Conservation (phyloP, 2,797 vertebrate genomes). For the Lacerta bilineata region DNA sequence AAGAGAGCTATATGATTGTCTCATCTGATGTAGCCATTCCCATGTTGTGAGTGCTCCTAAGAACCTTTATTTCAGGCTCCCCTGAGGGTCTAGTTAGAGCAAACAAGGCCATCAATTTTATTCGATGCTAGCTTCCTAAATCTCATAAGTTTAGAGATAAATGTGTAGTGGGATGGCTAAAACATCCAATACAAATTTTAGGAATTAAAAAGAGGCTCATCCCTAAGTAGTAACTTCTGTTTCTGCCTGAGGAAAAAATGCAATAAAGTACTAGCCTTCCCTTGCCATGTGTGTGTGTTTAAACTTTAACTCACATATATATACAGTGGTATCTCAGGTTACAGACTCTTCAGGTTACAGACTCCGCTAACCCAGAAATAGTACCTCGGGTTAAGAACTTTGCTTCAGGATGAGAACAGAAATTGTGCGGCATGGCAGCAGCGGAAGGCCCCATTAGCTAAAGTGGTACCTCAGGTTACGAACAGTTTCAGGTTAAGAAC, state of each 20-base stretch:
- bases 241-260: not conserved
- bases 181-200: not conserved
- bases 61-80: not conserved
- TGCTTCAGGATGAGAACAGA: too few species aligned
- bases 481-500: too few species aligned
- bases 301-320: not conserved
- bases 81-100: not conserved
- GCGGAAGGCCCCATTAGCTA: too few species aligned
- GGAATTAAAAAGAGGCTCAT: not conserved
- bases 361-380: too few species aligned
- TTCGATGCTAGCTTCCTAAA: not conserved
- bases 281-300: not conserved
- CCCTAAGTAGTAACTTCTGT: not conserved
- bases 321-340: too few species aligned
- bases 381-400: too few species aligned
- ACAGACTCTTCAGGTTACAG: too few species aligned
- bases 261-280: not conserved
- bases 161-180: not conserved
- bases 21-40: not conserved
- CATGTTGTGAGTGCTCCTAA: too few species aligned
- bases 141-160: not conserved
- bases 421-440: too few species aligned
- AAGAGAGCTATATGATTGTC: not conserved
- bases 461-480: too few species aligned
- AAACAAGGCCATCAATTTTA: not conserved